Evolutionary conservation across 2,888 invertebrate genomes (phyloP).

Genomic region (Drosophila mimetica): DNA sequence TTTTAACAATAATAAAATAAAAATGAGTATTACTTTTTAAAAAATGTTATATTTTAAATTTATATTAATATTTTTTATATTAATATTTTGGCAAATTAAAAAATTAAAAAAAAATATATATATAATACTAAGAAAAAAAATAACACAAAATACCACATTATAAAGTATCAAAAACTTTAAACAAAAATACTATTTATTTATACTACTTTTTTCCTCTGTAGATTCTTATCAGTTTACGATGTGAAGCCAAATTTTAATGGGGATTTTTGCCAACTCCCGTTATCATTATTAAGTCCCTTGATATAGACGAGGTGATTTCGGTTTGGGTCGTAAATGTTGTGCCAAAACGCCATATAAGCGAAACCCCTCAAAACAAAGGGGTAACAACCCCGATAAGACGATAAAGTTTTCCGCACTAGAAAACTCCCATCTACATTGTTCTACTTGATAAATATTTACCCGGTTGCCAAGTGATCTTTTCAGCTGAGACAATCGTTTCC

Average conservation of each 20-base stretch:
- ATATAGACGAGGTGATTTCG: conserved; percentile 43
- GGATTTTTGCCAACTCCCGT: conserved; percentile 35
- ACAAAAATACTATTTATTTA: no score
- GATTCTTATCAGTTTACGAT: conserved; percentile 35
- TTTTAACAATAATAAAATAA: no score
- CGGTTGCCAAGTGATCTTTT: conserved; percentile 36
- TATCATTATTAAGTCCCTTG: conserved; percentile 53
- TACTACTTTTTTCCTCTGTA: conserved; percentile 17
- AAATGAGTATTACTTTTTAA: no score
- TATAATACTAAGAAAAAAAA: no score
- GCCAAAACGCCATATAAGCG: conserved; percentile 12
- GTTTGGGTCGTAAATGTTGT: conserved; percentile 51
- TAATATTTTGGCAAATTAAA: neutral
- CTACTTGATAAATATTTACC: conserved; percentile 1
- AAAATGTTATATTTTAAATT: no score
- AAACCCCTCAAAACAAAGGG: conserved; percentile 13
- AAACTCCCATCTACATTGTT: conserved; percentile 7
- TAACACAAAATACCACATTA: no score
- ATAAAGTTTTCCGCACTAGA: conserved; percentile 20
- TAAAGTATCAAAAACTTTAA: no score
- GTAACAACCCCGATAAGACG: conserved; percentile 41
- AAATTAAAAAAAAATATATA: neutral
- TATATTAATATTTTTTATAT: neutral
- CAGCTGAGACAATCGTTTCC: conserved; percentile 52
- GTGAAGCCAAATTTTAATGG: conserved; percentile 23